phyloP scores from a whole-genome alignment of 2,113 vertebrate species.

The Mesitornis unicolor region DNA sequence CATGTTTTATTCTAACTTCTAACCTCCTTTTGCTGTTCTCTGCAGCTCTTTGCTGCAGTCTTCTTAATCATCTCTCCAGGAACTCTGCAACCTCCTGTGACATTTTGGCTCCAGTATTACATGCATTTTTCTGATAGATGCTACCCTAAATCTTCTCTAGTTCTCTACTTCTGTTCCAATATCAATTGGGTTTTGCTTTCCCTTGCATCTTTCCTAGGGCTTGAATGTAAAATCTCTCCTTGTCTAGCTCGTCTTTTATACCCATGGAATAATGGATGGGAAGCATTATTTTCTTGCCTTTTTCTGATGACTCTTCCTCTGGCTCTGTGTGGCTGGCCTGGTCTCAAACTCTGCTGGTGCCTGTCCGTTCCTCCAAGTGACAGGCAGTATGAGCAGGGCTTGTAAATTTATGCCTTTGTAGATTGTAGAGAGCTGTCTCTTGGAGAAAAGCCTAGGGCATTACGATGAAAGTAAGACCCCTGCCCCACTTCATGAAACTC shows the following conservation, averaged over 20 bases:
- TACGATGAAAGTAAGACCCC: neutral
- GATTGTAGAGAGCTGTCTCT: neutral
- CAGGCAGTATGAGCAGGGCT: neutral
- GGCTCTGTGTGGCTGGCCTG: neutral
- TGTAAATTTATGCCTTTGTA: neutral
- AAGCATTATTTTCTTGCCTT: neutral
- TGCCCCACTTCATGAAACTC: neutral
- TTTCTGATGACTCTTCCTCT: neutral
- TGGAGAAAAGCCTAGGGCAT: neutral
- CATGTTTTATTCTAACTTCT: neutral
- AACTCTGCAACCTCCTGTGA: neutral
- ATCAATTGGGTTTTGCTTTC: neutral
- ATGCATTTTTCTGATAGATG: neutral
- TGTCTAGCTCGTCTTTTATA: neutral
- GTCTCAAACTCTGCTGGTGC: neutral
- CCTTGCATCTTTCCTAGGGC: neutral
- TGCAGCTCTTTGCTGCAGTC: neutral
- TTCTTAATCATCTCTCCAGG: neutral
- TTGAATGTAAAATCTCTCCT: neutral
- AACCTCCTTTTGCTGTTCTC: fast-evolving
- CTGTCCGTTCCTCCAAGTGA: neutral
- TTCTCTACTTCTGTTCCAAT: neutral
- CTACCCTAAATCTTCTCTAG: neutral
- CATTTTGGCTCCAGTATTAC: neutral
- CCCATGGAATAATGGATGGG: neutral